These are phyloP conservation scores for Porites cylindrica DNA, from an alignment of 92 coral and sea anemone genomes.

Conservation along the genomic window DNA sequence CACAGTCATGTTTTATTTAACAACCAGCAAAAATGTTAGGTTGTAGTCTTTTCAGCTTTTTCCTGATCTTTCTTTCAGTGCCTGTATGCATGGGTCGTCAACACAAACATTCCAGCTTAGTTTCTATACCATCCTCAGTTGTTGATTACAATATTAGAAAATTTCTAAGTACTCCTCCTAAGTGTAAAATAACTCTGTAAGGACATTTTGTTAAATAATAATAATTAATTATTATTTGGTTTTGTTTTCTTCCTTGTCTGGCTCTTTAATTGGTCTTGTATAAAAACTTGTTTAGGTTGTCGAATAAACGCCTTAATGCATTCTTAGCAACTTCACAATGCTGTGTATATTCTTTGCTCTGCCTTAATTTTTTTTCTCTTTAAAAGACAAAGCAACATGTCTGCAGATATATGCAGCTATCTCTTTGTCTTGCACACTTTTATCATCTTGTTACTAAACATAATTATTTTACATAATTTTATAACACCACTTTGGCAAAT, in stretches of 20 bases:
- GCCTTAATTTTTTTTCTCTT: not conserved
- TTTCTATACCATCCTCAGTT: no score
- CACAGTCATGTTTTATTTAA: no score
- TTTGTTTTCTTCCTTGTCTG: not conserved
- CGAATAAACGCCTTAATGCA: not conserved
- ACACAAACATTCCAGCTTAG: no score
- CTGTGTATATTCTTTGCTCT: not conserved
- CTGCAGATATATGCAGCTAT: not conserved
- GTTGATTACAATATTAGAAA: no score
- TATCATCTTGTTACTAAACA: not conserved
- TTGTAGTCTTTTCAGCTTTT: no score
- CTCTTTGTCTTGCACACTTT: not conserved
- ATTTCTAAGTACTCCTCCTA: not conserved
- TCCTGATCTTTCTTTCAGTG: no score
- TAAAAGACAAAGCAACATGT: not conserved
- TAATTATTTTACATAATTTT: not conserved
- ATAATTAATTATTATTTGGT: not conserved
- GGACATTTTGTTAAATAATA: not conserved
- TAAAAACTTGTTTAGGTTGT: not conserved
- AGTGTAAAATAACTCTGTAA: not conserved
- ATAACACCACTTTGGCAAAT: conserved; percentile 14
- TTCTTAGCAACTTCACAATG: not conserved
- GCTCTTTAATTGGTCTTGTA: not conserved
- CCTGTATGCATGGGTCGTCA: not conserved
- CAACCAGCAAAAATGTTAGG: no score